phyloP scores from a whole-genome alignment of 2,113 vertebrate genomes.

The Rhabdornis inornatus region DNA sequence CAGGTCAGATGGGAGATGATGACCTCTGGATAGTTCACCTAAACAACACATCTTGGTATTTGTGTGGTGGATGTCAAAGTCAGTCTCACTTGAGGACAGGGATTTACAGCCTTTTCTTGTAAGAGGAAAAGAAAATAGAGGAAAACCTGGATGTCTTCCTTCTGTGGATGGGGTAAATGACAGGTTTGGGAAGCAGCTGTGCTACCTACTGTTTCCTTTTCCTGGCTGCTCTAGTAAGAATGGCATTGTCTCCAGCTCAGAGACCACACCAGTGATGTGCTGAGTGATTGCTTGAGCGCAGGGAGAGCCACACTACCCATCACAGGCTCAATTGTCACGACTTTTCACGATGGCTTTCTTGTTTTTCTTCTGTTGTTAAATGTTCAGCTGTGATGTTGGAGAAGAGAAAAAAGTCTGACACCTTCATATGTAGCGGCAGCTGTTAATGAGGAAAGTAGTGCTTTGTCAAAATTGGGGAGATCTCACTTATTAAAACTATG shows the following conservation, averaged over 20 bases:
- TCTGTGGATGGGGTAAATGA: background rate
- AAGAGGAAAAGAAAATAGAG: background rate
- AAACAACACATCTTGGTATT: background rate
- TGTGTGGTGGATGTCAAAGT: background rate
- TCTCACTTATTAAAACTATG: background rate
- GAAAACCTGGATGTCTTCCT: background rate
- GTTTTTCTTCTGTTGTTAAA: background rate
- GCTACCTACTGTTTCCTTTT: background rate
- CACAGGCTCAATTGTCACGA: background rate
- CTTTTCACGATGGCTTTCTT: background rate
- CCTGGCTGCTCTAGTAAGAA: background rate
- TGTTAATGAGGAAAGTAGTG: background rate
- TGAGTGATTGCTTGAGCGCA: background rate
- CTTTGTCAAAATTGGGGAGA: background rate
- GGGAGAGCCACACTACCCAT: background rate
- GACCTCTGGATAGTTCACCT: background rate
- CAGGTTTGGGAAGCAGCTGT: background rate
- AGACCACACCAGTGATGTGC: background rate
- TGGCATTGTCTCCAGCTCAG: background rate
- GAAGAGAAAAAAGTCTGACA: background rate
- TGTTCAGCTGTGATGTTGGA: background rate
- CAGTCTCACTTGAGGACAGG: background rate
- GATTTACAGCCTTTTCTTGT: background rate
- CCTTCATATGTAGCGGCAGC: fast-evolving
- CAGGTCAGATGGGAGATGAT: background rate